phyloP scores from a whole-genome alignment of 1,140 invertebrate genomes.

The Maconellicoccus hirsutus region DNA sequence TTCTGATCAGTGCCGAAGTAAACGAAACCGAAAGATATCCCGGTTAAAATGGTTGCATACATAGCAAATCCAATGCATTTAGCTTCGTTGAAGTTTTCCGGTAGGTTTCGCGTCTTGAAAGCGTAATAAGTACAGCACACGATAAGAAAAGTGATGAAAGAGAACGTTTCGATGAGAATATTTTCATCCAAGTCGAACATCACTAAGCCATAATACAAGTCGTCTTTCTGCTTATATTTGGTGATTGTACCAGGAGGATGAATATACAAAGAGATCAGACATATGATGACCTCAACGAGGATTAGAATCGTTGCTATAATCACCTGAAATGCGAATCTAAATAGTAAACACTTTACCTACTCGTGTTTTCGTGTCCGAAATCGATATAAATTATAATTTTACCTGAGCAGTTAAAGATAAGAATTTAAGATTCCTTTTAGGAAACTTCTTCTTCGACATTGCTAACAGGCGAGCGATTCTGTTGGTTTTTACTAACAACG shows the following conservation, averaged over 20 bases:
- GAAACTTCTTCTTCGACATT: constrained; percentile 65
- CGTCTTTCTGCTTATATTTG: too few species aligned
- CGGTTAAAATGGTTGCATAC: constrained; percentile 80
- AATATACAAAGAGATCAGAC: too few species aligned
- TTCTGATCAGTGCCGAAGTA: constrained; percentile 75
- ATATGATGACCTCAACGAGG: too few species aligned
- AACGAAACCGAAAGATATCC: constrained; percentile 75
- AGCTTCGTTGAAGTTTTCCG: constrained; percentile 80
- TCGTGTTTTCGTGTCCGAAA: too few species aligned
- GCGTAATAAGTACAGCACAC: constrained; percentile 72
- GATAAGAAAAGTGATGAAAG: constrained; percentile 67
- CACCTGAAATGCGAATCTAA: too few species aligned
- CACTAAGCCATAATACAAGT: too few species aligned
- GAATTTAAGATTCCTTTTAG: constrained; percentile 35
- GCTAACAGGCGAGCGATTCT: constrained; percentile 71
- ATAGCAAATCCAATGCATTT: constrained; percentile 75
- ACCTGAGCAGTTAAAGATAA: too few species aligned
- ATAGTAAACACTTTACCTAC: too few species aligned
- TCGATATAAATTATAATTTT: too few species aligned
- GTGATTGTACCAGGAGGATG: too few species aligned
- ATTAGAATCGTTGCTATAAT: too few species aligned
- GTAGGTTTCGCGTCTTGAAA: constrained; percentile 72
- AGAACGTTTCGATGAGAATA: constrained; percentile 35
- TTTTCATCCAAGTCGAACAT: too few species aligned
- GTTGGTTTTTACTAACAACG: constrained; percentile 74